phyloP scores from a whole-genome alignment of 1,140 invertebrate genomes.

The Oreohelix idahoensis region DNA sequence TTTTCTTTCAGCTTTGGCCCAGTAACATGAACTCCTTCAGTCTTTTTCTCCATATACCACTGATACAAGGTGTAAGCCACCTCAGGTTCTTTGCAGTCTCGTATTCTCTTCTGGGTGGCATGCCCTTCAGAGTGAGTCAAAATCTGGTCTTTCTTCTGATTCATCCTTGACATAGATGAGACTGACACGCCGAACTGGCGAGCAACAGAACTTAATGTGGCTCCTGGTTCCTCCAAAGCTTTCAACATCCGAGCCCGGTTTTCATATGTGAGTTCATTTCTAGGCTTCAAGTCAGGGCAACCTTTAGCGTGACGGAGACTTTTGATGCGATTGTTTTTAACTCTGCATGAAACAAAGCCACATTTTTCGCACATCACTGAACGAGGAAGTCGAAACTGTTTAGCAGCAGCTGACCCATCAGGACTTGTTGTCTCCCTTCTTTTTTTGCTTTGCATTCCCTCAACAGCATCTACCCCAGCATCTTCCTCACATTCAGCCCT shows the following conservation, averaged over 20 bases:
- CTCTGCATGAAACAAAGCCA: conserved; percentile 29
- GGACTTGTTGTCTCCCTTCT: not conserved
- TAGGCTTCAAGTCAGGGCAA: conserved; percentile 32
- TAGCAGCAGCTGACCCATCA: not conserved
- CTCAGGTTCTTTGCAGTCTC: conserved; percentile 35
- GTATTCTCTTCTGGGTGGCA: conserved; percentile 24
- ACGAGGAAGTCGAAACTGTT: conserved; percentile 1
- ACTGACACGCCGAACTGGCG: conserved; percentile 33
- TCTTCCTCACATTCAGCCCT: not conserved
- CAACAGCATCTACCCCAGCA: not conserved
- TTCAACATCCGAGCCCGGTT: conserved; percentile 30
- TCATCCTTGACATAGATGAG: conserved; percentile 39
- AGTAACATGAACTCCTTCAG: conserved; percentile 30
- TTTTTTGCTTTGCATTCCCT: not conserved
- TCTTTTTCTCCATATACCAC: conserved; percentile 34
- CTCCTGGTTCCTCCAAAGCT: conserved; percentile 36
- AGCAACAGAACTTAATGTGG: conserved; percentile 34
- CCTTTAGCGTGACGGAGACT: conserved; percentile 30
- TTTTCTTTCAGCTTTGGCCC: conserved; percentile 34
- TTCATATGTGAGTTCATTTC: conserved; percentile 38
- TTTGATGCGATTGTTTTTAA: conserved; percentile 23
- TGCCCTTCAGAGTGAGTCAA: not conserved
- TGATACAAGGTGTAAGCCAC: conserved; percentile 21
- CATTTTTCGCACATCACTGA: conserved; percentile 41
- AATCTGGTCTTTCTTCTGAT: conserved; percentile 19